phyloP scores from a whole-genome alignment of 1,140 invertebrate genomes.

The Thrips palmi region DNA sequence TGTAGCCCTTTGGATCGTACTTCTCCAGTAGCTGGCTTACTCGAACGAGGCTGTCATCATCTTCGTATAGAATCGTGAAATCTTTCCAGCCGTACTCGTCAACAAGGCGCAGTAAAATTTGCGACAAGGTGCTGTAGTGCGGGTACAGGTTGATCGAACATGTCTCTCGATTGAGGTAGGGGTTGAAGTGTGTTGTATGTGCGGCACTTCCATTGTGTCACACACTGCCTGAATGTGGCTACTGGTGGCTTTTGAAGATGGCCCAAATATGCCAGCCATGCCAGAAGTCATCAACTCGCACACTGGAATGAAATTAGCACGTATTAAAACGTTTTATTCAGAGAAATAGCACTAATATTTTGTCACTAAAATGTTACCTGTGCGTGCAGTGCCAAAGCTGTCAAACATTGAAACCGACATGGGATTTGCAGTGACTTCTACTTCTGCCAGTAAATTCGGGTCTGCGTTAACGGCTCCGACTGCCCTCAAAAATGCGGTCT shows the following conservation, averaged over 20 bases:
- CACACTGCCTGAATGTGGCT: slow-evolving; percentile 65
- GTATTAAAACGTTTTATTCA: no score
- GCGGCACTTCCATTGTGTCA: slow-evolving; percentile 68
- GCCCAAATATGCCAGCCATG: slow-evolving; percentile 62
- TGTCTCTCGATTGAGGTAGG: slow-evolving; percentile 32
- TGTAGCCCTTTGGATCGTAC: slow-evolving; percentile 31
- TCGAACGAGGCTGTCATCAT: slow-evolving; percentile 29
- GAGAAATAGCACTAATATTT: no score
- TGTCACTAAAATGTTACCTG: no score
- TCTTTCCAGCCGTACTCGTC: slow-evolving; percentile 53
- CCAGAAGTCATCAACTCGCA: slow-evolving; percentile 35
- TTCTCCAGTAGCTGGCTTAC: slow-evolving; percentile 54
- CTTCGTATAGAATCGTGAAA: slow-evolving; percentile 73
- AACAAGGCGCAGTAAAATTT: slow-evolving; percentile 52
- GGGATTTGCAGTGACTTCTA: no score
- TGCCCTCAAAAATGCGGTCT: no score
- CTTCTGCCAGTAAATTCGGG: no score
- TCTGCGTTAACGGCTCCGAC: no score
- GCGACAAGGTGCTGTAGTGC: slow-evolving; percentile 42
- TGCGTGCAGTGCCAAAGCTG: no score
- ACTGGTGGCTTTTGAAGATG: slow-evolving; percentile 37
- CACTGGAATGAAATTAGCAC: no score
- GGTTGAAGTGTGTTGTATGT: slow-evolving; percentile 53
- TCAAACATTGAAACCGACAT: no score
- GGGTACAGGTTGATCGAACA: slow-evolving; percentile 62